Evolutionary conservation across 2,888 invertebrate species (phyloP).

Genomic region (Ashinkailepas kermadecensis): DNA sequence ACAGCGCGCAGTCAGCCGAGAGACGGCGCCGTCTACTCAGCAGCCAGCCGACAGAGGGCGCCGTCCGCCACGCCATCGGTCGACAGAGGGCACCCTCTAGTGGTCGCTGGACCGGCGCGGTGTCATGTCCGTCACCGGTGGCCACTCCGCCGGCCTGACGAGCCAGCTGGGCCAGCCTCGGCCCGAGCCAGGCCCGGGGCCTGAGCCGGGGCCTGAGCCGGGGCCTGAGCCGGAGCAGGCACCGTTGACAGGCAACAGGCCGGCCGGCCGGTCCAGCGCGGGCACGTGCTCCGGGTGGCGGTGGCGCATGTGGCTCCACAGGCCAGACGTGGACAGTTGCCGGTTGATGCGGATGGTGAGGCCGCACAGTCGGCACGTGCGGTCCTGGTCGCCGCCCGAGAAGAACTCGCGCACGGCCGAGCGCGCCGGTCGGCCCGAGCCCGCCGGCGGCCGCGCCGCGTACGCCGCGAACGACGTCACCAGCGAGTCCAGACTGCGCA

Average conservation of each 20-base stretch:
- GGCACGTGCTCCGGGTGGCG: conserved; percentile 33
- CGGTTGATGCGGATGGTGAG: conserved; percentile 41
- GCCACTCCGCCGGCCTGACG: conserved; percentile 32
- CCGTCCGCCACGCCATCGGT: too few relatives aligned
- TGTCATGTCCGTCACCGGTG: too few relatives aligned
- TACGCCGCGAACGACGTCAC: conserved; percentile 38
- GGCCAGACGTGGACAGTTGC: conserved; percentile 40
- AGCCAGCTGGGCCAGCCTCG: conserved; percentile 37
- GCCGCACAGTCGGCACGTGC: conserved; percentile 39
- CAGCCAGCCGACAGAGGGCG: too few relatives aligned
- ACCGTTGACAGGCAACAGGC: neutral
- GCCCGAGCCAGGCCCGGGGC: conserved; percentile 36
- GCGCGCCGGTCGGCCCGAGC: conserved; percentile 40
- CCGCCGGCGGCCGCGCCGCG: conserved; percentile 41
- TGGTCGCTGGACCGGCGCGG: too few relatives aligned
- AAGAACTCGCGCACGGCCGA: conserved; percentile 38
- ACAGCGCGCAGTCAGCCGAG: too few relatives aligned
- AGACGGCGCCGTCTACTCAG: too few relatives aligned
- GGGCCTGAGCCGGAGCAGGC: too few relatives aligned
- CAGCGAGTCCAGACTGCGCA: conserved; percentile 43
- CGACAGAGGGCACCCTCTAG: too few relatives aligned
- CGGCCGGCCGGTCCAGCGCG: conserved; percentile 33
- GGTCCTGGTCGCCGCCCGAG: conserved; percentile 39
- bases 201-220: too few relatives aligned
- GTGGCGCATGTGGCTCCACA: conserved; percentile 36